These are phyloP conservation scores for Zaprionus nigranus DNA, from an alignment of 1,140 invertebrate species.

Conservation along the genomic window DNA sequence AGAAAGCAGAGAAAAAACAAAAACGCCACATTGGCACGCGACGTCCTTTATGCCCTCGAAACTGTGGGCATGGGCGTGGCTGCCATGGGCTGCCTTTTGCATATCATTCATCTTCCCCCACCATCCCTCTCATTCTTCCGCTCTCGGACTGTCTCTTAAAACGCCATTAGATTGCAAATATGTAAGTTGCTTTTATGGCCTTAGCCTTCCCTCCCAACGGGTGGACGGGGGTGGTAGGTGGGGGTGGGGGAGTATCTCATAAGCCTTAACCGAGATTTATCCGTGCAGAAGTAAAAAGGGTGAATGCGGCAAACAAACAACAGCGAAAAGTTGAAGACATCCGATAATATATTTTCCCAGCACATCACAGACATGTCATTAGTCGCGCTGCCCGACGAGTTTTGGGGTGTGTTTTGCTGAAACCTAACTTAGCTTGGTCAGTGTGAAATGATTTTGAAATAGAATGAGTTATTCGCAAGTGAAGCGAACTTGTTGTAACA, in stretches of 20 bases:
- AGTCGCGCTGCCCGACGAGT: not conserved
- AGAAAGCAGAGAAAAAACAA: constrained; percentile 11
- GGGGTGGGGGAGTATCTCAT: no score
- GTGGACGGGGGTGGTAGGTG: no score
- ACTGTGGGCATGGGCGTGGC: not conserved
- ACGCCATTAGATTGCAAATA: constrained; percentile 59
- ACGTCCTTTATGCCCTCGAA: constrained; percentile 26
- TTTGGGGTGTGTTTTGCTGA: not conserved
- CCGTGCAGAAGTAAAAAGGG: constrained; percentile 4
- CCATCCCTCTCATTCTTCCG: not conserved
- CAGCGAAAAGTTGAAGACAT: constrained; percentile 4
- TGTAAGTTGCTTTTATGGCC: constrained; percentile 41
- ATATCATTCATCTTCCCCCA: constrained; percentile 48
- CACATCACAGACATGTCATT: not conserved
- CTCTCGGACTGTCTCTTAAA: constrained; percentile 35
- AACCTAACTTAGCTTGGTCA: not conserved
- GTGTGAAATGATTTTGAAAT: not conserved
- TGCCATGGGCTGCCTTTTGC: constrained; percentile 28
- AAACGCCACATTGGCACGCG: constrained; percentile 44
- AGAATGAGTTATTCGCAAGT: not conserved
- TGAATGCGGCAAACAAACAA: not conserved
- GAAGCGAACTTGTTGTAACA: not conserved
- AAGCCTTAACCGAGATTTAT: constrained; percentile 30
- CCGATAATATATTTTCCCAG: not conserved
- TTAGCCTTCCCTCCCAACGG: not conserved